These are phyloP conservation scores for Alaudala cheleensis DNA, from an alignment of 2,113 vertebrate species.

Conservation along the genomic window DNA sequence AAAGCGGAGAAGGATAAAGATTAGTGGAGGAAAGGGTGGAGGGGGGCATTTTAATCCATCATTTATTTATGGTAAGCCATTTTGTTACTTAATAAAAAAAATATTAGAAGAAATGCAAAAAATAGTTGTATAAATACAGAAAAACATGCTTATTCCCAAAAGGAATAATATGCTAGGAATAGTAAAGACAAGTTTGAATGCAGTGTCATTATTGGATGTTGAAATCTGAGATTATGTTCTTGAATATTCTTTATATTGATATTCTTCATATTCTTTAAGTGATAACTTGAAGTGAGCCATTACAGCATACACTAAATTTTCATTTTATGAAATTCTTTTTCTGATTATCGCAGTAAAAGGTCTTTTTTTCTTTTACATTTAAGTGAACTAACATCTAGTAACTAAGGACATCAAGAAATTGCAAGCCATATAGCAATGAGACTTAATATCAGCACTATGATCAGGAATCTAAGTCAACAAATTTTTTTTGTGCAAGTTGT, in stretches of 20 bases:
- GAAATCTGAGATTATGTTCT: neutral
- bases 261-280: neutral
- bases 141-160: neutral
- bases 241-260: neutral
- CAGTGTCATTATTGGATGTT: neutral
- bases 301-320: accelerated
- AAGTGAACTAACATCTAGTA: neutral
- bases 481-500: neutral
- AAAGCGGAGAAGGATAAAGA: neutral
- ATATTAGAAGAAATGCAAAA: neutral
- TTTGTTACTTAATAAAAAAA: neutral
- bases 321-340: neutral
- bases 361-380: neutral
- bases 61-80: neutral
- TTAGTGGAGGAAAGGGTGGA: neutral
- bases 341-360: neutral
- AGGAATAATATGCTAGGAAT: neutral
- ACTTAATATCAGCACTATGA: neutral
- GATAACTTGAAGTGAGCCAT: neutral
- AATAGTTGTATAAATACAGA: neutral
- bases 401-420: neutral
- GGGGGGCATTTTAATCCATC: neutral
- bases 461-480: neutral
- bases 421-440: neutral
- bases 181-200: neutral